Conservation (phyloP, 2,113 vertebrate species). For the Microtus oregoni region DNA sequence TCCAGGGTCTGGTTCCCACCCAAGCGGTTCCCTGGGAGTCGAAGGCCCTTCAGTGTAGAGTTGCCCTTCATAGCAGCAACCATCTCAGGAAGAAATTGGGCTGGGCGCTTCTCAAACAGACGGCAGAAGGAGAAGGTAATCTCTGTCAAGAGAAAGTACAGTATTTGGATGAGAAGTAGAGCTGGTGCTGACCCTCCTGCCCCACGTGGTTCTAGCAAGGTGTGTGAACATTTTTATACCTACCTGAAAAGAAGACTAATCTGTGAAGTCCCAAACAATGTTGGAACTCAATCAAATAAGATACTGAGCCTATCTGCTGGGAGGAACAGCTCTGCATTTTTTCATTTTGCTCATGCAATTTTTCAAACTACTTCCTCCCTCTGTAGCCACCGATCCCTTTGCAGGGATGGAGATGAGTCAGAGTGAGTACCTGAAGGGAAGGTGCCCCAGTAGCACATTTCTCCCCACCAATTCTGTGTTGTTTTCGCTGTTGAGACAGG, state of each 20-base stretch:
- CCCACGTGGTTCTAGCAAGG: slow-evolving; percentile 1
- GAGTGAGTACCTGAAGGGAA: neutral
- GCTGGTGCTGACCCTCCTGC: neutral
- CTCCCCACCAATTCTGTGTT: neutral
- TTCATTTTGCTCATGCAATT: too few species aligned
- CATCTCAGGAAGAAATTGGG: slow-evolving; percentile 89
- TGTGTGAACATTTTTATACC: neutral
- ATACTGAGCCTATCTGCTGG: slow-evolving; percentile 1
- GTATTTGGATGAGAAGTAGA: slow-evolving; percentile 35
- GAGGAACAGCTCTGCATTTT: neutral
- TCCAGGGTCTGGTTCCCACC: slow-evolving; percentile 85
- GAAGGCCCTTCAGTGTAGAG: slow-evolving; percentile 90
- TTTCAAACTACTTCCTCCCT: neutral
- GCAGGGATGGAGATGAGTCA: neutral
- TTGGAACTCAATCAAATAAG: slow-evolving; percentile 35
- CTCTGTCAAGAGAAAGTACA: slow-evolving; percentile 86
- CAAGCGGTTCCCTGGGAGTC: slow-evolving; percentile 93
- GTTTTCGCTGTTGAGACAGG: neutral
- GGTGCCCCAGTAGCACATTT: neutral
- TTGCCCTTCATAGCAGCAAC: slow-evolving; percentile 89
- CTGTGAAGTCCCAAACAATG: slow-evolving; percentile 31
- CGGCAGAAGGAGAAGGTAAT: slow-evolving; percentile 93
- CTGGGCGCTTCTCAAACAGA: slow-evolving; percentile 91
- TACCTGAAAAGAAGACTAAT: slow-evolving; percentile 7
- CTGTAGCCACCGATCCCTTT: neutral